Conservation (phyloP, 92 coral and sea anemone species). For the Porites evermanni region DNA sequence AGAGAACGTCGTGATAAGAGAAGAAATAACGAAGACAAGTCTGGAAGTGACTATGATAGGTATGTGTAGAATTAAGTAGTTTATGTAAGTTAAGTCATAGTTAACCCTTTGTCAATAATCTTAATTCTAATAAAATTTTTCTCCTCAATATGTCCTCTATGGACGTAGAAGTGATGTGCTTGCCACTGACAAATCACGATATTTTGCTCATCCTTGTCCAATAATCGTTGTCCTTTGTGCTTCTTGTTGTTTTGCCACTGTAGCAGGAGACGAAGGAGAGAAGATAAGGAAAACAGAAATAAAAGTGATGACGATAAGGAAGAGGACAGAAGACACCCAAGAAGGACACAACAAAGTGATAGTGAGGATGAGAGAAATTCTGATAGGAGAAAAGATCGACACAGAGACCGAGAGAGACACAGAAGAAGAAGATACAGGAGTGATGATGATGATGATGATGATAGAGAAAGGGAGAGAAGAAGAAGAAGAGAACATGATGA, state of each 20-base stretch:
- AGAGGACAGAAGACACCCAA: conserved; percentile 17
- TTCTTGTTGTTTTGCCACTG: background rate
- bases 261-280: conserved; percentile 14
- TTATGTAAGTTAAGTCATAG: no score
- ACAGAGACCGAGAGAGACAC: conserved; percentile 39
- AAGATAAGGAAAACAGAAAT: conserved; percentile 55
- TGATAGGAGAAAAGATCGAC: conserved; percentile 52
- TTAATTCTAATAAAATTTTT: no score
- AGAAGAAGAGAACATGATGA: conserved; percentile 32
- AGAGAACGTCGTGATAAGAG: conserved; percentile 21
- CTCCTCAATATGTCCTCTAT: no score
- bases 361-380: conserved; percentile 41
- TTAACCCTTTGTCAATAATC: no score
- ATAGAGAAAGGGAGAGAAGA: conserved; percentile 38
- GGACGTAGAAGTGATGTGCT: no score
- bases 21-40: background rate
- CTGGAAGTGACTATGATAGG: conserved; percentile 38
- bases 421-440: conserved; percentile 47
- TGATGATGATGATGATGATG: conserved; percentile 41
- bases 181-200: background rate
- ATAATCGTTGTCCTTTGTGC: background rate
- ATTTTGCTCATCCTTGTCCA: no score
- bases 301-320: conserved; percentile 34
- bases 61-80: background rate
- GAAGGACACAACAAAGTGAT: conserved; percentile 45